These are phyloP conservation scores for Rynchops niger DNA, from an alignment of 2,113 vertebrate species.

Conservation along the genomic window DNA sequence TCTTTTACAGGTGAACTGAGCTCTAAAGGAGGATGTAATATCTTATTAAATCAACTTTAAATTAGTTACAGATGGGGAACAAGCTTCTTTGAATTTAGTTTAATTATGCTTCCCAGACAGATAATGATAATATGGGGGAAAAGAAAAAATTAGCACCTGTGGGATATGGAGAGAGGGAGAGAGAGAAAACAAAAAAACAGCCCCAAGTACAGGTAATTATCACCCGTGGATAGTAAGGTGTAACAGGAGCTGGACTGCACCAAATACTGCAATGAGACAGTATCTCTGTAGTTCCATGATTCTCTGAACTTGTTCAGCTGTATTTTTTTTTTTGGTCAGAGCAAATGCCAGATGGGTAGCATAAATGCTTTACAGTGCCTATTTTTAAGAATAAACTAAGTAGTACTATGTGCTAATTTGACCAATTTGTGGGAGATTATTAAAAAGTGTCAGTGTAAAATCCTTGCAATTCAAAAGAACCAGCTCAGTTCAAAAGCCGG, in stretches of 20 bases:
- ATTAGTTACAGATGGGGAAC: not conserved
- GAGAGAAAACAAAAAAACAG: not conserved
- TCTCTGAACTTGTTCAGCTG: not conserved
- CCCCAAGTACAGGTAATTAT: not conserved
- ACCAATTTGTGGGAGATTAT: not conserved
- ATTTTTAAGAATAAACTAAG: not conserved
- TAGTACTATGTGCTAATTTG: not conserved
- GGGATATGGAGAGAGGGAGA: accelerated
- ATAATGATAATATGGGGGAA: not conserved
- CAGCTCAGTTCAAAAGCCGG: not conserved
- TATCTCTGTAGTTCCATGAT: not conserved
- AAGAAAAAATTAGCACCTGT: not conserved
- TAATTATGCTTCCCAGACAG: not conserved
- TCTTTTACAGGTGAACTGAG: not conserved
- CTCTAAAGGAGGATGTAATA: not conserved
- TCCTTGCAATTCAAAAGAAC: not conserved
- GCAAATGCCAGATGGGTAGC: not conserved
- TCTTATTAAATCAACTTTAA: not conserved
- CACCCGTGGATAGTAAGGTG: not conserved
- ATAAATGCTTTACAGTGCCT: not conserved
- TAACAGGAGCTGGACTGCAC: not conserved
- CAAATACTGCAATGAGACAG: not conserved
- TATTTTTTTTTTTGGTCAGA: not conserved
- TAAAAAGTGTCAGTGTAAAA: not conserved
- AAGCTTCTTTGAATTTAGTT: not conserved